Evolutionary conservation across 1,140 invertebrate genomes (phyloP).

Genomic region (Pogonomyrmex californicus): DNA sequence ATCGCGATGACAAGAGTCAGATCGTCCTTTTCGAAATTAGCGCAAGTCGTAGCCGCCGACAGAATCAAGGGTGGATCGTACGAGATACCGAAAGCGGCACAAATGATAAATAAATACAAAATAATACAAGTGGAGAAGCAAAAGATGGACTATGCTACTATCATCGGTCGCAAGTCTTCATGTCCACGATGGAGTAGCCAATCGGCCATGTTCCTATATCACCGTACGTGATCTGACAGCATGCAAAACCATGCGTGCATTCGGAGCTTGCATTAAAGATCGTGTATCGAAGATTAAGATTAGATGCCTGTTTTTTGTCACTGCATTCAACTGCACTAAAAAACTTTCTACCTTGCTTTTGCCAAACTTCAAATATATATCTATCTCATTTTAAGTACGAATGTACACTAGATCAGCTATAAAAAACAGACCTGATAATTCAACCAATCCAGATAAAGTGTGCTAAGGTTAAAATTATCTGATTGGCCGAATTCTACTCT

Average conservation of each 20-base stretch:
- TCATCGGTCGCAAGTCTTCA: conserved; percentile 67
- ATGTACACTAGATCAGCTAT: too few species aligned
- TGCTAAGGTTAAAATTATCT: not conserved
- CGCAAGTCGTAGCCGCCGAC: not conserved
- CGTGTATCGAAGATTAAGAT: not conserved
- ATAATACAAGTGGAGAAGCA: conserved; percentile 9
- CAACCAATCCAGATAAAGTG: not conserved
- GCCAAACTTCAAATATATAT: too few species aligned
- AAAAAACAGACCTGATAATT: not conserved
- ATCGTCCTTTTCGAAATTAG: not conserved
- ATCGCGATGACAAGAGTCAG: not conserved
- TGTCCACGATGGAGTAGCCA: conserved; percentile 72
- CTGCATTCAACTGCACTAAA: too few species aligned
- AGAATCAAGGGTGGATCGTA: not conserved
- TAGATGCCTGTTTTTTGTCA: too few species aligned
- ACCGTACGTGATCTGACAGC: not conserved
- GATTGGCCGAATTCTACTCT: not conserved
- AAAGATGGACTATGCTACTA: conserved; percentile 37
- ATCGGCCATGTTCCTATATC: not conserved
- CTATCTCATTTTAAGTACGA: too few species aligned
- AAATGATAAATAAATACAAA: conserved; percentile 19
- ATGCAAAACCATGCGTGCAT: not conserved
- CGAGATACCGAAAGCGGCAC: not conserved
- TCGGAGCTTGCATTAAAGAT: not conserved
- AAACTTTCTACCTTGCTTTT: too few species aligned